Evolutionary conservation across 2,797 vertebrate species (phyloP).

Genomic region (Sebastes melanostomus): DNA sequence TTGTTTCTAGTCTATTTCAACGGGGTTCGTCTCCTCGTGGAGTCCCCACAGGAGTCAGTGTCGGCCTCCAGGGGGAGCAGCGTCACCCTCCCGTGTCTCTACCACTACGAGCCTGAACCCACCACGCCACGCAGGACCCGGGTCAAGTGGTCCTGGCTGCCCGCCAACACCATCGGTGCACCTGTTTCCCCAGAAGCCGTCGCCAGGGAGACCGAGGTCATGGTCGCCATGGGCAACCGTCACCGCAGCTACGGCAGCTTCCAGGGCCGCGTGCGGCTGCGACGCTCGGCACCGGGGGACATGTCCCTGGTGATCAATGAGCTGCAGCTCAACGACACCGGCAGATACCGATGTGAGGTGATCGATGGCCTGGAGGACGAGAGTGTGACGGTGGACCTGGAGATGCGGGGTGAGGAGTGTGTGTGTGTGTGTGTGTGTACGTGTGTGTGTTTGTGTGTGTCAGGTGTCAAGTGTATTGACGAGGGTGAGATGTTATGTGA

Average conservation of each 20-base stretch:
- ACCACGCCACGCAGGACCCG: slow-evolving; percentile 79
- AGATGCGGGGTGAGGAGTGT: slow-evolving; percentile 83
- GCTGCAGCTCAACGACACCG: slow-evolving; percentile 85
- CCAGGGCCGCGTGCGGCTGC: slow-evolving; percentile 85
- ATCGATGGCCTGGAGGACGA: slow-evolving; percentile 93
- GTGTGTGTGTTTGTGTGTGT: neutral
- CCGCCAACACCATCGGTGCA: slow-evolving; percentile 58
- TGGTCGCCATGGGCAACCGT: slow-evolving; percentile 88
- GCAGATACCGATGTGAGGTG: slow-evolving; percentile 92
- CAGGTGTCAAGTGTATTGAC: neutral
- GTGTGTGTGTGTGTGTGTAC: neutral
- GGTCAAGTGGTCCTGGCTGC: slow-evolving; percentile 92
- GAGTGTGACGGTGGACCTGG: slow-evolving; percentile 88
- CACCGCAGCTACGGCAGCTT: slow-evolving; percentile 87
- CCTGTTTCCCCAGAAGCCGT: slow-evolving; percentile 53
- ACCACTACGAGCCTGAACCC: slow-evolving; percentile 82
- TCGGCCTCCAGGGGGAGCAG: slow-evolving; percentile 86
- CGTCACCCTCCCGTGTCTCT: slow-evolving; percentile 88
- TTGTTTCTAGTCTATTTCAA: slow-evolving; percentile 77
- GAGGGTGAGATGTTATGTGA: neutral
- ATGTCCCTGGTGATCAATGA: slow-evolving; percentile 86
- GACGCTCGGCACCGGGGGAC: slow-evolving; percentile 61
- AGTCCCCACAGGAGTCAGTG: slow-evolving; percentile 80
- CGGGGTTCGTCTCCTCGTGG: slow-evolving; percentile 85
- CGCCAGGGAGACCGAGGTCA: slow-evolving; percentile 84